Evolutionary conservation across 2,888 invertebrate species (phyloP), one percentile per base, ranked within the genome.

Genomic region (Bugula neritina): DNA sequence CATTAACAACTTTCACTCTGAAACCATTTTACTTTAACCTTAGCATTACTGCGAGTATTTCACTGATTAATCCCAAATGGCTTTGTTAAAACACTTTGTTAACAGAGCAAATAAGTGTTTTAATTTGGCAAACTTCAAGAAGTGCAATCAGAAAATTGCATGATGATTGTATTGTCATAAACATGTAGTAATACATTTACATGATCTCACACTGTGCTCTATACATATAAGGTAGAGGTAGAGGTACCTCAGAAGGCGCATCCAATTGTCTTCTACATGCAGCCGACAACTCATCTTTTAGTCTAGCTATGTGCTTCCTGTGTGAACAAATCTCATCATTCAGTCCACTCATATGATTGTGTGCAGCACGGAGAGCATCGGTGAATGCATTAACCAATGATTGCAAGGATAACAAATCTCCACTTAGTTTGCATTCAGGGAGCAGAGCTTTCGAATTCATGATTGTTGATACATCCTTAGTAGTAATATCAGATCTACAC

Each of bases 311-410:
- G 73, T 81, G 81, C 54, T 76, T 75, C 69, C 75, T 76, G 54
- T 79, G 76, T 3, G 78, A 77, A 2, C 73, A 75, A 23, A 79
- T 75, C 58, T 80, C 80, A n/a, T 79, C 79, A 57, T 80, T 78
- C 71, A 80, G 73, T 17, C 77, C 73, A 23, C 74, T 76, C 21
- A 80, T 73, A 63, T 78, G 78, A 27, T 75, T 72, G 52, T 77
- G 73, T 0, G 78, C 74, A 71, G 80, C 79, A 69, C 79, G 78
- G 74, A 80, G 79, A 0, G 78, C 74, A 70, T 81, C 81, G 0
- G 81, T 79, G 77, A 82, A 82, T 2, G 78, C 77, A 54, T 78
- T 78, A 5, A 82, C 81, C 71, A 82, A 75, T 71, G 79, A 79
- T 80, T 82, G 76, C 17, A 71, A 71, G 27, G 63, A 54, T 1